phyloP scores from a whole-genome alignment of 2,888 invertebrate genomes.

The Lithophane ornitopus region DNA sequence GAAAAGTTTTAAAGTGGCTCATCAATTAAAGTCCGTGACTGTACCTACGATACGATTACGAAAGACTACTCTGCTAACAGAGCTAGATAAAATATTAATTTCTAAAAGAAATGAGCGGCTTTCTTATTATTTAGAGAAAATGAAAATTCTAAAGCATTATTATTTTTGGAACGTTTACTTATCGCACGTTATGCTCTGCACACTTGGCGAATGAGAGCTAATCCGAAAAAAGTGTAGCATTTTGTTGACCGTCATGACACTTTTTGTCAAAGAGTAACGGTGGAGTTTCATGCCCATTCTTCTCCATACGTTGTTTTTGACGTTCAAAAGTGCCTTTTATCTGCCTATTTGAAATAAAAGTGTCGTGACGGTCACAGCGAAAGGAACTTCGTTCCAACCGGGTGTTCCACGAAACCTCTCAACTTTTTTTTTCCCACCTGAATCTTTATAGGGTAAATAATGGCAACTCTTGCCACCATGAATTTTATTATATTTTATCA shows the following conservation, averaged over 20 bases:
- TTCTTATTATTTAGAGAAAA: neutral
- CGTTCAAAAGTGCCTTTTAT: too few relatives aligned
- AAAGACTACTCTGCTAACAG: neutral
- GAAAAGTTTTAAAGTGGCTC: too few relatives aligned
- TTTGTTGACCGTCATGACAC: neutral
- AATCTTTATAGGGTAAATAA: neutral
- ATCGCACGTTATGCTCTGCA: neutral
- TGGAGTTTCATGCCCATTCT: too few relatives aligned
- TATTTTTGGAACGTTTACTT: neutral
- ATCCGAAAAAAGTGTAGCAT: neutral
- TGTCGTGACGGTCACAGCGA: neutral
- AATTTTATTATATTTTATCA: neutral
- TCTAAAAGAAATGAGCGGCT: neutral
- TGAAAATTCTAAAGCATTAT: neutral
- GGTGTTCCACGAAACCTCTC: neutral
- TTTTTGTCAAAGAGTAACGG: too few relatives aligned
- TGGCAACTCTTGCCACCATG: neutral
- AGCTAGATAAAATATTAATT: neutral
- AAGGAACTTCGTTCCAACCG: neutral
- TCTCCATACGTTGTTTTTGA: too few relatives aligned
- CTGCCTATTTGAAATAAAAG: too few relatives aligned
- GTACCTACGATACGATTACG: neutral
- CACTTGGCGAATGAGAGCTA: neutral
- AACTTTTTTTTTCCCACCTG: neutral
- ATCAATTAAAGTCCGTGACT: too few relatives aligned